Base-by-base conservation (phyloP, 2,888 invertebrate genomes). In the Diaperis boleti region DNA sequence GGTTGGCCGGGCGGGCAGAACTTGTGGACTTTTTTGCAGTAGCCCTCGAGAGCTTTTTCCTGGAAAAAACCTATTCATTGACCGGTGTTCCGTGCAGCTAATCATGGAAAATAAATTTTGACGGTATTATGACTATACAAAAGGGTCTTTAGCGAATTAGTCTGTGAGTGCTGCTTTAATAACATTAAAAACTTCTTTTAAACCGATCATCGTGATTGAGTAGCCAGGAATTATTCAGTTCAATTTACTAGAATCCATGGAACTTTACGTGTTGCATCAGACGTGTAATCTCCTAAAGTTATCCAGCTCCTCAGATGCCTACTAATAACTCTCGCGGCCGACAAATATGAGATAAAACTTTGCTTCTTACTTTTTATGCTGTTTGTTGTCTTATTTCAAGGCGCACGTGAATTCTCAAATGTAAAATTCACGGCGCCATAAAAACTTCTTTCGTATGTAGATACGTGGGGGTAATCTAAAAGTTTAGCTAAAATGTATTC, bases 11-110 rank as follows among this genome's bases (percentile, higher is more conserved):
- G 74, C 8, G 78, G 79, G 63, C 94, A 95, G 76, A 92, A 92
- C 59, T 92, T 91, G 74, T 90, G 90, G 0, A 93, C 91, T 5
- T 92, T 91, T 72, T 89, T 89, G 77, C 95, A 95, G 76, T 93
- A 92, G 0, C 90, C 92, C 76, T 93, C 91, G 50, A 95, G 89
- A 1, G 92, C 91, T 75, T 91, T 89, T 74, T 92, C 88, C 93
- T 94, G 82, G 11, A 85, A 85, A 59, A 69, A 35, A 4, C 10
- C 11, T 10, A 11, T 14, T n/a, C n/a, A n/a, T n/a, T n/a, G n/a
- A n/a, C n/a, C n/a, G n/a, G n/a, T n/a, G n/a, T n/a, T n/a, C n/a
- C n/a, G n/a, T n/a, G n/a, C n/a, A n/a, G n/a, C n/a, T n/a, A n/a
- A n/a, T n/a, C n/a, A n/a, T n/a, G n/a, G n/a, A n/a, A 14, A 39